Percentiles rank a stretch among this genome's conserved stretches.
Evolutionary conservation across 2,113 vertebrate species (phyloP).

Genomic region (Dipodomys ordii): DNA sequence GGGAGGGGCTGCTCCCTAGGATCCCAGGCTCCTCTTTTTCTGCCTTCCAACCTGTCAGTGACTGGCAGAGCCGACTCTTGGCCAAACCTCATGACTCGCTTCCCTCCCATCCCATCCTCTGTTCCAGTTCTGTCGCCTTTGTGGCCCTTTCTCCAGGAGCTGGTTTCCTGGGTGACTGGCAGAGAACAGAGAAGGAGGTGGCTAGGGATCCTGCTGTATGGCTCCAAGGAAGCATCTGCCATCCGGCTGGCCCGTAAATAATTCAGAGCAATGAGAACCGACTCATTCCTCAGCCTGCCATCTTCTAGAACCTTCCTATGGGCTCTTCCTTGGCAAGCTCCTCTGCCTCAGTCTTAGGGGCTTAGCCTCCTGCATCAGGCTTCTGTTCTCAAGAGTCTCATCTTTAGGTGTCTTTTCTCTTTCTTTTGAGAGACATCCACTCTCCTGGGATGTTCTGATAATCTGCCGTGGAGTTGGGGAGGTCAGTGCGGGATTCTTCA

Average conservation of each 20-base stretch:
- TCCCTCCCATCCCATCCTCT: not conserved
- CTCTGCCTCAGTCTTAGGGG: not conserved
- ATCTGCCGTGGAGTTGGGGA: not conserved
- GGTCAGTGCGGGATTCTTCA: rapidly evolving
- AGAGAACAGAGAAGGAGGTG: not conserved
- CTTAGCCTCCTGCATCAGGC: not conserved
- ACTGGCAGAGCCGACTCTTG: not conserved
- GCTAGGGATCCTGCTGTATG: slow-evolving; percentile 23
- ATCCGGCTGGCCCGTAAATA: slow-evolving; percentile 73
- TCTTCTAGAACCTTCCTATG: slow-evolving; percentile 36
- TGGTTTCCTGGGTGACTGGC: slow-evolving; percentile 71
- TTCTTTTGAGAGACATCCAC: not conserved
- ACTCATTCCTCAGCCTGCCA: slow-evolving; percentile 59
- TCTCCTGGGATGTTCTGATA: too few species aligned
- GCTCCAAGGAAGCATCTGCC: slow-evolving; percentile 76
- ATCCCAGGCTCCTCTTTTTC: not conserved
- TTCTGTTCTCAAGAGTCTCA: not conserved
- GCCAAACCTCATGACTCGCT: too few species aligned
- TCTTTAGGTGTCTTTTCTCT: slow-evolving; percentile 10
- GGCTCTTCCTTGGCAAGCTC: slow-evolving; percentile 4
- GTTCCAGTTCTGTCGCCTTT: not conserved
- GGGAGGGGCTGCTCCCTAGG: not conserved
- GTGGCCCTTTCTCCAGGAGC: not conserved
- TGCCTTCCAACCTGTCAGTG: not conserved
- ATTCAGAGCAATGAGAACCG: slow-evolving; percentile 74